Evolutionary conservation across 2,888 invertebrate genomes (phyloP).

Genomic region (Tiphia femorata): DNA sequence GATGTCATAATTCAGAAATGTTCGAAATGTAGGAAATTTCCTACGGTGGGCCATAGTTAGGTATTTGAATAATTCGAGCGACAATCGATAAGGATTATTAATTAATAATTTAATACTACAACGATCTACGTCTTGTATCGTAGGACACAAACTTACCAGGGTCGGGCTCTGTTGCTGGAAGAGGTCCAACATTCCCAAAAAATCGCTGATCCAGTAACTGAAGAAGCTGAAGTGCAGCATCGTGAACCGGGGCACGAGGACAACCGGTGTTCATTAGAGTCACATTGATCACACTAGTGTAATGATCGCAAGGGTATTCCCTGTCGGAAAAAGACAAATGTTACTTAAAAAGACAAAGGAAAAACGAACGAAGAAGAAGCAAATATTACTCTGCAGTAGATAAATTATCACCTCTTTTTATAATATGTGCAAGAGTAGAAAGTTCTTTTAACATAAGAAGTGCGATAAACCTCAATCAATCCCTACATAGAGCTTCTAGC

Average conservation of each 20-base stretch:
- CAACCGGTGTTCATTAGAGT: conserved; percentile 97
- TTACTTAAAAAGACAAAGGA: too few relatives aligned
- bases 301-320: conserved; percentile 97
- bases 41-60: too few relatives aligned
- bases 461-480: neutral
- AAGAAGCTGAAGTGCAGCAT: conserved; percentile 92
- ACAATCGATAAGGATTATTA: too few relatives aligned
- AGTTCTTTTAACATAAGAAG: too few relatives aligned
- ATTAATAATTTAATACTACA: too few relatives aligned
- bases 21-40: too few relatives aligned
- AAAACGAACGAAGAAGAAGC: too few relatives aligned
- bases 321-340: conserved; percentile 71
- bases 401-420: too few relatives aligned
- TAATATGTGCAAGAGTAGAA: neutral
- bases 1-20: too few relatives aligned
- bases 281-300: conserved; percentile 97
- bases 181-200: conserved; percentile 85
- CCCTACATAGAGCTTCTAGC: neutral
- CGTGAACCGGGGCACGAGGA: conserved; percentile 91
- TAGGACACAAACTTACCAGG: conserved; percentile 80
- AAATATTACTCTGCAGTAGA: too few relatives aligned
- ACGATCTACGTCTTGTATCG: too few relatives aligned
- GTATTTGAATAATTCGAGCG: too few relatives aligned
- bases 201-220: conserved; percentile 95
- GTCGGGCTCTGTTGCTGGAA: conserved; percentile 80